These are phyloP conservation scores for Danio choprae DNA, from an alignment of 2,797 vertebrate genomes.

Conservation along the genomic window DNA sequence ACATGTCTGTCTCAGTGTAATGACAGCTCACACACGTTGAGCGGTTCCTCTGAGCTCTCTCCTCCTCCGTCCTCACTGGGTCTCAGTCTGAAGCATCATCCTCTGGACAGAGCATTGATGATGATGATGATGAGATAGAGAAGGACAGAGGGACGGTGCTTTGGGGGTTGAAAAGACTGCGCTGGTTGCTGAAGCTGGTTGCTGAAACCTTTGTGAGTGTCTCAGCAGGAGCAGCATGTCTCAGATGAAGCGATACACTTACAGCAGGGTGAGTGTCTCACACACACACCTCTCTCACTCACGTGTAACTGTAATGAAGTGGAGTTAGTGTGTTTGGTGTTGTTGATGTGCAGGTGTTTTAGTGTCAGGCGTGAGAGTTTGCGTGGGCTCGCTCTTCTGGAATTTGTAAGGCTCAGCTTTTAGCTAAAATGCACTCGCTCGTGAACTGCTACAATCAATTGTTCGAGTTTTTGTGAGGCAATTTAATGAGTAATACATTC, in stretches of 20 bases:
- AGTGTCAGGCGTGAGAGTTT: conserved; percentile 12
- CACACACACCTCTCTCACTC: background rate
- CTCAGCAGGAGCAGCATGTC: conserved; percentile 81
- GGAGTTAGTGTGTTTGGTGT: background rate
- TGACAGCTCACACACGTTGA: conserved; percentile 26
- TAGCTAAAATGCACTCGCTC: conserved; percentile 7
- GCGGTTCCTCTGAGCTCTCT: conserved; percentile 5
- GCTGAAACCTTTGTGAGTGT: conserved; percentile 40
- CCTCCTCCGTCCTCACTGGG: conserved; percentile 23
- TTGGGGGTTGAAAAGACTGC: conserved; percentile 26
- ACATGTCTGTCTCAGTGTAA: conserved; percentile 22
- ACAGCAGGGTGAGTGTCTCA: conserved; percentile 87
- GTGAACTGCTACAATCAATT: conserved; percentile 7
- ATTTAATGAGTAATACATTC: conserved; percentile 2
- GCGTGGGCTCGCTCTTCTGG: conserved; percentile 6
- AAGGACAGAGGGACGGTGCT: conserved; percentile 29
- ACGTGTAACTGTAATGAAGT: background rate
- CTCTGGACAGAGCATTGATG: conserved; percentile 58
- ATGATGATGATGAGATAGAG: conserved; percentile 41
- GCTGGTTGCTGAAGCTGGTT: conserved; percentile 43
- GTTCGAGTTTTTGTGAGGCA: conserved; percentile 15
- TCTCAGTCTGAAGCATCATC: conserved; percentile 43
- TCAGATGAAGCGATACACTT: conserved; percentile 86
- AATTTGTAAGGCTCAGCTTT: conserved; percentile 34
- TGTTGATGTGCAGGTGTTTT: conserved; percentile 19